Evolutionary conservation across 2,888 invertebrate species (phyloP).

Genomic region (Mechanitis messenoides): DNA sequence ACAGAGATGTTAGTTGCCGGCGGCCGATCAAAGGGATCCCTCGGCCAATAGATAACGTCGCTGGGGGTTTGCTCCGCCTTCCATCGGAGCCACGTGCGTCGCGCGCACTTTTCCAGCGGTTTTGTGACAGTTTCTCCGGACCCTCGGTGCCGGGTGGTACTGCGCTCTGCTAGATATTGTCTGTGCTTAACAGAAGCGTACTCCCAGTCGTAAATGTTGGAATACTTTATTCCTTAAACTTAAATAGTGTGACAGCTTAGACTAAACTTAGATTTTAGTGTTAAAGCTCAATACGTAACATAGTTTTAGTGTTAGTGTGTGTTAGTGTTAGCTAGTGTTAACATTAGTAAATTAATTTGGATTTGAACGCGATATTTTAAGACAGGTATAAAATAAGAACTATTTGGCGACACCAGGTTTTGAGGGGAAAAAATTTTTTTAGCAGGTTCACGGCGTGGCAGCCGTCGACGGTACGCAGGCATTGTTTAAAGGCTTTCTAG

Average conservation of each 20-base stretch:
- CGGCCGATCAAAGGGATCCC: constrained; percentile 66
- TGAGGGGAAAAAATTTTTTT: constrained; percentile 29
- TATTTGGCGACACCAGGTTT: constrained; percentile 36
- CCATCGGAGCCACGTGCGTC: constrained; percentile 66
- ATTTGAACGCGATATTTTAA: constrained; percentile 21
- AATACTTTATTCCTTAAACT: constrained; percentile 31
- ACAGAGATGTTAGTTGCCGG: constrained; percentile 72
- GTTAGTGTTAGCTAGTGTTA: constrained; percentile 38
- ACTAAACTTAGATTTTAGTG: constrained; percentile 9
- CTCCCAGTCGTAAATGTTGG: constrained; percentile 28
- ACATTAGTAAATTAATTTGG: constrained; percentile 24
- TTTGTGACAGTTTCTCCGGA: constrained; percentile 56
- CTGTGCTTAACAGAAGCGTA: constrained; percentile 22
- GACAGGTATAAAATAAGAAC: constrained; percentile 39
- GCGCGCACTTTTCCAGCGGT: constrained; percentile 58
- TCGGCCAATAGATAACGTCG: constrained; percentile 50
- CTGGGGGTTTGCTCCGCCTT: constrained; percentile 51
- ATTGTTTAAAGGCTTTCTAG: constrained; percentile 40
- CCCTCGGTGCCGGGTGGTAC: constrained; percentile 35
- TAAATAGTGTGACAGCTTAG: constrained; percentile 30
- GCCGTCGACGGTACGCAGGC: constrained; percentile 48
- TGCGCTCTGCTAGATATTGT: not conserved
- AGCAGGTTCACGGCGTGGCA: constrained; percentile 39
- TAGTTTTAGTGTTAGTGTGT: constrained; percentile 13
- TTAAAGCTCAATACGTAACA: constrained; percentile 2